A percentile compares a stretch with the other conserved stretches of the same genome.
These are phyloP conservation scores for Ptyas mucosa DNA, from an alignment of 2,113 vertebrate species.

Conservation along the genomic window DNA sequence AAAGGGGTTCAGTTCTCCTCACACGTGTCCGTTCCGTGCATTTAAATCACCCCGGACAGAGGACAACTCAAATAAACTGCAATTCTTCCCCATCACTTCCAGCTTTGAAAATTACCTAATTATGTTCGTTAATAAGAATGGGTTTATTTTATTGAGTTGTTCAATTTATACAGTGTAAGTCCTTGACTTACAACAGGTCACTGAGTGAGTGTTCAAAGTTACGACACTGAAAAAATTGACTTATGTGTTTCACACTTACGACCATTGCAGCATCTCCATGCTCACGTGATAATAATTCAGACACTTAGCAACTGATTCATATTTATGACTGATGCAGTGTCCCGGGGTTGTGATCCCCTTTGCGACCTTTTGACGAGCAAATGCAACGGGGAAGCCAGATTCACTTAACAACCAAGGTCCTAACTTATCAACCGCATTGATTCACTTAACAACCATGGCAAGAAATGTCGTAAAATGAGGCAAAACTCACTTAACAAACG, in stretches of 20 bases:
- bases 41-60: background rate
- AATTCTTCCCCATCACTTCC: background rate
- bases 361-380: background rate
- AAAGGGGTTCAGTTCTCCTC: background rate
- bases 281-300: background rate
- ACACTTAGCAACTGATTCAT: background rate
- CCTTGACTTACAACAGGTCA: background rate
- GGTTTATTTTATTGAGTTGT: background rate
- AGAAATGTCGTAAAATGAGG: background rate
- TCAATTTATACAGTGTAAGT: background rate
- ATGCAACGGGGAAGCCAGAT: background rate
- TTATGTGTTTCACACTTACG: background rate
- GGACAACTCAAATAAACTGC: background rate
- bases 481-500: background rate
- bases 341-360: background rate
- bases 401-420: background rate
- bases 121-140: background rate
- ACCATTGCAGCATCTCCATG: background rate
- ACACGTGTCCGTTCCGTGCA: background rate
- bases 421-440: background rate
- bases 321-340: background rate
- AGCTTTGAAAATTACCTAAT: background rate
- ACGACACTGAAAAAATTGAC: background rate
- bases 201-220: background rate
- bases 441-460: background rate